These are phyloP conservation scores for Trichogramma dendrolimi DNA, from an alignment of 2,888 invertebrate species.

Conservation along the genomic window DNA sequence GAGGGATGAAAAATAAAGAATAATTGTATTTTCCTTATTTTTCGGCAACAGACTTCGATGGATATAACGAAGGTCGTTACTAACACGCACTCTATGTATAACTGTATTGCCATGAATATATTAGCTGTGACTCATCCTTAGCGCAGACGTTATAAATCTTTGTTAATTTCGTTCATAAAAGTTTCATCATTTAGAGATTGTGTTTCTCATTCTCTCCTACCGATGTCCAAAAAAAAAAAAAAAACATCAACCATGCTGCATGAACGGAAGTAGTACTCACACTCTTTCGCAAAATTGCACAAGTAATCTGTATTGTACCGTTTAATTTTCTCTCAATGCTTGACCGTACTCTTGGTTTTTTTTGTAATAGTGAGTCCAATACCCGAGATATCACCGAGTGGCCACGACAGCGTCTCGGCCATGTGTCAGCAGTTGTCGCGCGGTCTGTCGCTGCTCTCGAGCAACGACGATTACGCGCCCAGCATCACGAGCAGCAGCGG, in stretches of 20 bases:
- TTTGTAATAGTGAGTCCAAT: constrained; percentile 66
- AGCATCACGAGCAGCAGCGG: constrained; percentile 36
- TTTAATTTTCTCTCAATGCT: too few relatives aligned
- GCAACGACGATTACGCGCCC: constrained; percentile 55
- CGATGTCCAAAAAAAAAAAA: too few relatives aligned
- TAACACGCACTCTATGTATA: constrained; percentile 16
- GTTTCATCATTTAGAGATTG: too few relatives aligned
- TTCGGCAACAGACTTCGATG: constrained; percentile 46
- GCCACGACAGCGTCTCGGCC: constrained; percentile 67
- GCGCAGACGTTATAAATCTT: too few relatives aligned
- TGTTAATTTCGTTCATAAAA: too few relatives aligned
- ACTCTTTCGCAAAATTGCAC: too few relatives aligned
- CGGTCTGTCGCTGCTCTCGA: constrained; percentile 70
- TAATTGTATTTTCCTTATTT: constrained; percentile 36
- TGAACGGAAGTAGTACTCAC: too few relatives aligned
- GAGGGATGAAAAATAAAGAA: constrained; percentile 16
- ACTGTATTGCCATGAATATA: too few relatives aligned
- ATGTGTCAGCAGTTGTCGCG: constrained; percentile 78
- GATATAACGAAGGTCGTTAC: constrained; percentile 51
- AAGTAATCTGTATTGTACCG: too few relatives aligned
- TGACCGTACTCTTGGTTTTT: background rate
- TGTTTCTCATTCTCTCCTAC: too few relatives aligned
- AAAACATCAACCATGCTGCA: too few relatives aligned
- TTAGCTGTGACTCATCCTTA: too few relatives aligned
- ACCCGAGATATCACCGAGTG: constrained; percentile 69